Evolutionary conservation across 2,113 vertebrate genomes (phyloP).

Genomic region (Spilogale gracilis): DNA sequence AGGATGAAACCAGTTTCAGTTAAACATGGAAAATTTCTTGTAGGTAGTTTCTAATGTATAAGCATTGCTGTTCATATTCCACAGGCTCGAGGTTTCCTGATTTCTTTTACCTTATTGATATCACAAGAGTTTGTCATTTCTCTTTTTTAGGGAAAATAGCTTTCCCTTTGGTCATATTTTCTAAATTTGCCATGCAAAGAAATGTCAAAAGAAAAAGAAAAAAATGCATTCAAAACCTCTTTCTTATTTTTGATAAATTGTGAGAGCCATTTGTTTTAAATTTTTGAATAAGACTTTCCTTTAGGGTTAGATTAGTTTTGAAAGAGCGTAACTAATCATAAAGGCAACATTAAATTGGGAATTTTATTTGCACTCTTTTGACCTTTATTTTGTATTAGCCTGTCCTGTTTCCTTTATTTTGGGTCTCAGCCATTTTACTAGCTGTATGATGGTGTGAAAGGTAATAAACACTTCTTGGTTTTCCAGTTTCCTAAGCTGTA

Average conservation of each 20-base stretch:
- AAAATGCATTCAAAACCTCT: conserved; percentile 62
- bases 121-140: conserved; percentile 13
- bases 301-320: conserved; percentile 67
- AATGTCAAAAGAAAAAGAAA: conserved; percentile 66
- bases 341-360: conserved; percentile 68
- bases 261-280: conserved; percentile 68
- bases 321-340: conserved; percentile 74
- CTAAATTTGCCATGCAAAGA: conserved; percentile 71
- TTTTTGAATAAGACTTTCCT: conserved; percentile 70
- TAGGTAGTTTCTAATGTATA: conserved; percentile 48
- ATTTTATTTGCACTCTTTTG: conserved; percentile 70
- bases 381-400: conserved; percentile 68
- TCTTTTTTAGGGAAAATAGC: conserved; percentile 12
- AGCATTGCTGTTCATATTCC: conserved; percentile 21
- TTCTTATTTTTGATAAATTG: conserved; percentile 75
- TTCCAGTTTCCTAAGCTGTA: conserved; percentile 16
- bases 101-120: conserved; percentile 47
- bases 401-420: conserved; percentile 57
- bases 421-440: conserved; percentile 29
- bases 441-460: neutral
- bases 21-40: conserved; percentile 63
- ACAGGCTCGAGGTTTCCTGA: neutral
- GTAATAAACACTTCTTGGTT: conserved; percentile 61
- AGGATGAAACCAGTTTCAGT: conserved; percentile 60
- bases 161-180: conserved; percentile 68